Evolutionary conservation across 2,888 invertebrate species (phyloP), one percentile per base, ranked within the genome.

Genomic region (Pseudococcus longispinus): DNA sequence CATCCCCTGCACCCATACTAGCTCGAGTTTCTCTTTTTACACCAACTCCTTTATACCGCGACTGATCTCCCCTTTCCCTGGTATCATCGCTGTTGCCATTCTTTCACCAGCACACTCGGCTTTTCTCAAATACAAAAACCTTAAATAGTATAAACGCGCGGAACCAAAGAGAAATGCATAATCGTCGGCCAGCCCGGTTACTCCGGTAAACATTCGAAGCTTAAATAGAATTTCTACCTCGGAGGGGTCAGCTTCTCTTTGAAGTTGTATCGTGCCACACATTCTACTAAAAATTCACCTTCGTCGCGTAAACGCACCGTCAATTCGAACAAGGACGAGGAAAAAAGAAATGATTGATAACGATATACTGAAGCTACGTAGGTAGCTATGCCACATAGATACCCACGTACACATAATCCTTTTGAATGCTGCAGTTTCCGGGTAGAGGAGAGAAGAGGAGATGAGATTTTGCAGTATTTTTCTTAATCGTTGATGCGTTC

Each of bases 161-260:
- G 5, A 55, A 8, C 18, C 4, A 60, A 3, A 20, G 20, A 23
- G 23, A 60, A 60, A 23, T 60, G 60, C 23, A 60, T 60, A 60
- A 60, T 60, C 60, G 60, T 60, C 60, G 60, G 8, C 60, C 23
- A 60, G 23, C 60, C 51, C 5, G n/a, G 51, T 13, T 46, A 13
- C 46, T 18, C 77, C 77, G 77, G 37, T 37, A 77, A 77, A 77
- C 77, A 80, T 80, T 77, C 29, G 37, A 32, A 74, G 74, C 74
- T 18, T 42, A 20, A 80, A 80, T 42, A 23, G 42, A 80, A 80
- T 42, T 80, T 42, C 42, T 42, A 80, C 42, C 77, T 42, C 32
- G 77, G 42, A 80, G 77, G 77, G 77, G 60, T 60, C 60, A 60
- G 60, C 23, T 4, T 26, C n/a, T n/a, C 77, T 80, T 80, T 80